Evolutionary conservation across 2,888 invertebrate species (phyloP).

Genomic region (Agrochola lota): DNA sequence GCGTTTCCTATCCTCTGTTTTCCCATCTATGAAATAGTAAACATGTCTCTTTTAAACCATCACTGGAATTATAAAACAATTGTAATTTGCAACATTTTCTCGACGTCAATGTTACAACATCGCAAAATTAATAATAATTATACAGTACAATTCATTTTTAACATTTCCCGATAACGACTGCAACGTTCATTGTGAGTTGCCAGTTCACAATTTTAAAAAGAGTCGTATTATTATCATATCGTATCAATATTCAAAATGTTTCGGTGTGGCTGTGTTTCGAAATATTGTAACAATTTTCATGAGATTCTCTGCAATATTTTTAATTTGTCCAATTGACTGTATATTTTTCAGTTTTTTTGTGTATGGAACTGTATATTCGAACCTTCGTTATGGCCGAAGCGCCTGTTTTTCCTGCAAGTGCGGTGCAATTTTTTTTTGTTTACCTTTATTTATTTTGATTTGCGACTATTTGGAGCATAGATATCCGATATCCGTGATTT

Average conservation of each 20-base stretch:
- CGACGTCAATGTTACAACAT: background rate
- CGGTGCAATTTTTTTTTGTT: background rate
- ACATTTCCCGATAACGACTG: constrained; percentile 18
- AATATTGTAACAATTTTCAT: constrained; percentile 24
- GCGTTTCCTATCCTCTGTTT: no score
- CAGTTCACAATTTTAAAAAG: constrained; percentile 34
- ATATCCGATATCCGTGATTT: no score
- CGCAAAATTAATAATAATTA: constrained; percentile 12
- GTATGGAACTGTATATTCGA: constrained; percentile 12
- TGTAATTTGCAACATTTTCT: background rate
- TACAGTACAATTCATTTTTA: constrained; percentile 10
- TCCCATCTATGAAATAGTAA: no score
- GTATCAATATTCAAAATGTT: constrained; percentile 34
- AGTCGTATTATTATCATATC: constrained; percentile 34
- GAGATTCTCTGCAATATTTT: constrained; percentile 37
- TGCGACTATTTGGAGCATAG: background rate
- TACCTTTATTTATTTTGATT: background rate
- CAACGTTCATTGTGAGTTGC: constrained; percentile 23
- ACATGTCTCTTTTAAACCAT: background rate
- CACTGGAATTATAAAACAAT: background rate
- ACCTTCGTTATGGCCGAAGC: background rate
- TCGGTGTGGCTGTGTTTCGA: constrained; percentile 7
- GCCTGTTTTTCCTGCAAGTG: background rate
- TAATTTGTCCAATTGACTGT: constrained; percentile 37
- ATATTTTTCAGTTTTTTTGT: constrained; percentile 24